Conservation (phyloP, 2,888 invertebrate genomes). For the Hybos culiciformis region DNA sequence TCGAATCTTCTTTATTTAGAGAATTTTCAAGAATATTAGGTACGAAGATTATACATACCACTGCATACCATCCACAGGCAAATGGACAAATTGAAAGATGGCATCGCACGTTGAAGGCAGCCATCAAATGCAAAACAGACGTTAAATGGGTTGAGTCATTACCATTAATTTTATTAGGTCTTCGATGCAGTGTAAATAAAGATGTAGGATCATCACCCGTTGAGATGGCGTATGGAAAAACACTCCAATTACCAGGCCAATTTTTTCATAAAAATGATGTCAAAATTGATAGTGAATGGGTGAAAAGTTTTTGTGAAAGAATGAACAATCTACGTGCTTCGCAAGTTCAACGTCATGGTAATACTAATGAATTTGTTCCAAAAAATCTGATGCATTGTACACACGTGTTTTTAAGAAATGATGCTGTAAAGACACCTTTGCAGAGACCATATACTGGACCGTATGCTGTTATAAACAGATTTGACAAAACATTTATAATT, state of each 20-base stretch:
- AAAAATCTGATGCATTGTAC: neutral
- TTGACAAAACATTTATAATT: neutral
- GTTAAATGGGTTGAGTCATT: constrained; percentile 8
- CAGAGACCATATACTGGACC: neutral
- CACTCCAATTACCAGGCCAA: constrained; percentile 16
- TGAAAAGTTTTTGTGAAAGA: too few species aligned
- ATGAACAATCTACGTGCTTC: too few species aligned
- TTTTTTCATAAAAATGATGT: too few species aligned
- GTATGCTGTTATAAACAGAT: neutral
- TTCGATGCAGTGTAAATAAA: constrained; percentile 19
- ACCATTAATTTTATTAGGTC: constrained; percentile 23
- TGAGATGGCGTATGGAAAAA: constrained; percentile 20
- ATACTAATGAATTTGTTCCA: neutral
- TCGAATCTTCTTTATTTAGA: constrained; percentile 22
- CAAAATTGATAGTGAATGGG: too few species aligned
- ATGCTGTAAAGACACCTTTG: neutral
- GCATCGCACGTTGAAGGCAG: constrained; percentile 27
- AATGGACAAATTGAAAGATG: constrained; percentile 30
- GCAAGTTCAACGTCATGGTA: neutral
- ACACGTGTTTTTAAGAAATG: neutral
- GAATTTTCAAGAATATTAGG: constrained; percentile 18
- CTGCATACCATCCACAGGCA: constrained; percentile 25
- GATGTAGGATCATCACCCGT: constrained; percentile 19
- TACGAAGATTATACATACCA: constrained; percentile 18
- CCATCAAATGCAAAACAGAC: neutral